phyloP scores from a whole-genome alignment of 2,888 invertebrate species.

The Actias luna region DNA sequence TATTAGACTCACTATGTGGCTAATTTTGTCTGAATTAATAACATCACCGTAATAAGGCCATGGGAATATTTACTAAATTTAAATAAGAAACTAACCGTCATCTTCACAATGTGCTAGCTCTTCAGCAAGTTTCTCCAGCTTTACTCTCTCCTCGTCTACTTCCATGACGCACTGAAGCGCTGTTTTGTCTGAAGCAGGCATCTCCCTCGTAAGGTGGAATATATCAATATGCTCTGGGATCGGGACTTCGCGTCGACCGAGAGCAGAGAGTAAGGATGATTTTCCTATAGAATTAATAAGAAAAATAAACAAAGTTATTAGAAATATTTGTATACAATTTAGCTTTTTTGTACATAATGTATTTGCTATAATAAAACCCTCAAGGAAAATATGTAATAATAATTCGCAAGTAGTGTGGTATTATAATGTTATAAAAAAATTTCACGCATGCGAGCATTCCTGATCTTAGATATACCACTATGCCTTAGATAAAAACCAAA shows the following conservation, averaged over 20 bases:
- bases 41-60: background rate
- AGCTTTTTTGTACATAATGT: background rate
- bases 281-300: constrained; percentile 83
- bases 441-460: too few species aligned
- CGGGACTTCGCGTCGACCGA: constrained; percentile 96
- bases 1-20: background rate
- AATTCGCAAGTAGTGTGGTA: too few species aligned
- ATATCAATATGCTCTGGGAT: constrained; percentile 99
- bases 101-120: constrained; percentile 92
- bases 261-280: constrained; percentile 94
- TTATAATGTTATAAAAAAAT: too few species aligned
- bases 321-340: too few species aligned
- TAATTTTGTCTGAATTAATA: background rate
- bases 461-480: too few species aligned
- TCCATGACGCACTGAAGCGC: constrained; percentile 99
- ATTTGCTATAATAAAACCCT: too few species aligned
- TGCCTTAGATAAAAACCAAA: too few species aligned
- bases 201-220: constrained; percentile 97
- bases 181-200: constrained; percentile 98
- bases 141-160: constrained; percentile 96
- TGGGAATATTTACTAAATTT: background rate
- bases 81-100: constrained; percentile 83
- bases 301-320: too few species aligned
- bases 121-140: constrained; percentile 96
- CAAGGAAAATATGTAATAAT: too few species aligned